Evolutionary conservation across 1,140 invertebrate species (phyloP), one percentile per base, ranked within the genome.

Genomic region (Zaprionus inermis): DNA sequence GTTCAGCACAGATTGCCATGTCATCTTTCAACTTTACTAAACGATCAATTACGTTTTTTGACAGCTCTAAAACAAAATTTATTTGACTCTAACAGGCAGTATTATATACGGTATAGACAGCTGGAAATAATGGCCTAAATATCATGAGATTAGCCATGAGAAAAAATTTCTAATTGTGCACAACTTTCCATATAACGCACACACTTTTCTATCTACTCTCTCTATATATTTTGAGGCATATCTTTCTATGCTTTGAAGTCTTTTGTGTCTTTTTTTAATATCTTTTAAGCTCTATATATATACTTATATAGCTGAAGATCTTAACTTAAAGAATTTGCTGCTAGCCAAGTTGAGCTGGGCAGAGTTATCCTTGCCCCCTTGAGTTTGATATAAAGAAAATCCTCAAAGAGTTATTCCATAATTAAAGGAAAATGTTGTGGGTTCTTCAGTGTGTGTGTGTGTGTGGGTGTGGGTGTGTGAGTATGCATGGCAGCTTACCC

Each of bases 351-450:
- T n/a, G 16, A 16, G 38, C 38, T 6, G n/a, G 6, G 38, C 7
- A 44, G 9, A 44, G 16, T 16, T 7, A 16, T 41, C 7, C 2
- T 16, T 16, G 2, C 3, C 6, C 3, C n/a, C 16, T 44, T 16
- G 2, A 9, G n/a, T 44, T 44, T 44, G 38, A 9, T 44, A 44
- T 16, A 16, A 44, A 44, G n/a, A 44, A 7, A 16, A 7, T 44
- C n/a, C 38, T 44, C 38, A 44, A 44, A 44, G 38, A 44, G 38
- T 44, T 44, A 44, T 44, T 44, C 38, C 16, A 56, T 60, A 51
- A 24, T 56, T 41, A 55, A 58, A 60, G 14, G 0, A 28, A 74
- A 68, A 58, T 72, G 30, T 22, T 18, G 20, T 57, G 18, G 7
- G 1, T 32, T 6, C 9, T 5, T 28, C 3, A 28, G 4, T 6